Percentiles rank a stretch among this genome's conserved stretches.
Conservation (phyloP, 2,888 invertebrate genomes). For the Dicranocentrus wangi region DNA sequence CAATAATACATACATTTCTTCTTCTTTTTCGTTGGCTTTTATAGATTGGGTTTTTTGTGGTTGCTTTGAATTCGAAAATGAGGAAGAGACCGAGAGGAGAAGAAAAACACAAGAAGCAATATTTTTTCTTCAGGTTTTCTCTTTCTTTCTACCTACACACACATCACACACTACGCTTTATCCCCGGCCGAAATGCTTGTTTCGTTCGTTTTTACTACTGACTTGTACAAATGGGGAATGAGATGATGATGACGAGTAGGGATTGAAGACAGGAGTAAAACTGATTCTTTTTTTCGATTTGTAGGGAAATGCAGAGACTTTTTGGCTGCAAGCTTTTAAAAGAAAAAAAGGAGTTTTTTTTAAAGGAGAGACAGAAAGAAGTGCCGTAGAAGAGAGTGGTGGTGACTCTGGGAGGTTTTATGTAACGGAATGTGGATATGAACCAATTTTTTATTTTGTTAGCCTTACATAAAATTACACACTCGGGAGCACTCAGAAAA, state of each 20-base stretch:
- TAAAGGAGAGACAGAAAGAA: no score
- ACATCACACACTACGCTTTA: neutral
- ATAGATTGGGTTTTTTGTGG: neutral
- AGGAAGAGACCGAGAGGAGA: neutral
- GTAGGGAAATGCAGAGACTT: slow-evolving; percentile 59
- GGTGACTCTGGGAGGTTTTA: neutral
- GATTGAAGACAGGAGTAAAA: neutral
- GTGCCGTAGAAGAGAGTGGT: no score
- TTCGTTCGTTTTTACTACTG: slow-evolving; percentile 35
- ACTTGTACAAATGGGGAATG: slow-evolving; percentile 44
- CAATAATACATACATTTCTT: slow-evolving; percentile 27
- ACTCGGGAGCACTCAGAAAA: slow-evolving; percentile 52
- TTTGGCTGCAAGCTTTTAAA: no score
- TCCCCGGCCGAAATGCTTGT: neutral
- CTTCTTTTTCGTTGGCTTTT: slow-evolving; percentile 15
- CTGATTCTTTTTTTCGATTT: slow-evolving; percentile 48
- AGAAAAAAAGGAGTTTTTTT: slow-evolving; percentile 5
- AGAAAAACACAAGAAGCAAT: slow-evolving; percentile 14
- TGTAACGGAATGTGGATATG: slow-evolving; percentile 19
- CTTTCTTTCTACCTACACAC: neutral
- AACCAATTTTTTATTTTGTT: slow-evolving; percentile 43
- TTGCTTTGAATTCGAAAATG: slow-evolving; percentile 55
- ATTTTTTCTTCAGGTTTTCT: neutral
- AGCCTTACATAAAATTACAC: slow-evolving; percentile 50
- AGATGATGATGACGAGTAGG: no score